Base-by-base conservation (phyloP, 2,113 vertebrate species). In the Todiramphus chloris region DNA sequence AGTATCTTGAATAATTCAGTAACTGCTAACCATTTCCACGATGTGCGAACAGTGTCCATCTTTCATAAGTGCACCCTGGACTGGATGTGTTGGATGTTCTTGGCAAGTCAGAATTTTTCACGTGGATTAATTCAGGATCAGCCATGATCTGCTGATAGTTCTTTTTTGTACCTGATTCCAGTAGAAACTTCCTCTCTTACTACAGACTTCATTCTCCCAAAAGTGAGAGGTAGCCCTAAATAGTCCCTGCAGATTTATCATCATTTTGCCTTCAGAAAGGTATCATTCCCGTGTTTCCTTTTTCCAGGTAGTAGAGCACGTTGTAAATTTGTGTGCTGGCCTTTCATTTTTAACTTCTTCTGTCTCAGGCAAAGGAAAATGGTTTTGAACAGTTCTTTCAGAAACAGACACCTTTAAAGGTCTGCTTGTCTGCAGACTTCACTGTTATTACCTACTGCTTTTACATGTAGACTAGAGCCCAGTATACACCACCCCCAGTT, bases 231-330 rank as follows among this genome's bases (percentile, higher is more conserved):
- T 74, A 33, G 17, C 64, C 24, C 17, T 48, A 0, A 17, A 9
- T 23, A 53, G 8, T 82, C 13, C 72, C 31, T 2, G 4, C 51
- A 60, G 48, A 53, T 73, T 39, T 4, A 14, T 73, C 14, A n/a
- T 62, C 2, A 21, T 82, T 73, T 67, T 78, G 14, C 21, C n/a
- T 31, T 67, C 18, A 39, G 25, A 56, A 62, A 5, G 33, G 6
- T 37, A 13, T 72, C 2, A 1, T 41, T 72, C 24, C 16, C 10
- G 25, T 66, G 21, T 87, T 72, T 78, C 25, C 30, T 16, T 72
- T 60, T 59, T 69, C 24, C 25, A 7, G 1, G 2, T 11, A 70
- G 18, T 31, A 55, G 17, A 48, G 30, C 7, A 2, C 0, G 0
- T 15, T 37, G 4, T 33, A 30, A 18, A n/a, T 31, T 78, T 50